Percentiles rank a stretch among this genome's conserved stretches.
These are phyloP conservation scores for Mesoclemmys tuberculata DNA, from an alignment of 2,113 vertebrate genomes.

Conservation along the genomic window DNA sequence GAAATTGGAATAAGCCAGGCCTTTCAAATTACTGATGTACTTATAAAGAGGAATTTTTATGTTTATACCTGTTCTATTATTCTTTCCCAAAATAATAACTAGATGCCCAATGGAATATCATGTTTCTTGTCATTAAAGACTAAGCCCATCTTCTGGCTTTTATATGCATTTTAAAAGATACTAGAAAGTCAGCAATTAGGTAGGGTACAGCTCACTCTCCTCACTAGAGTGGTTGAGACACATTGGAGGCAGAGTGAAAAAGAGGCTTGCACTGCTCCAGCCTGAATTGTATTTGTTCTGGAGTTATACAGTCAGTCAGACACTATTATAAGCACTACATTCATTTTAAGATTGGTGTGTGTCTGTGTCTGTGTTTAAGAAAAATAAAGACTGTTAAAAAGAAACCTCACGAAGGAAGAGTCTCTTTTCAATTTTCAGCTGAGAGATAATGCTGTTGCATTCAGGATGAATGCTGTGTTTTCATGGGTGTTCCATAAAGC, in stretches of 20 bases:
- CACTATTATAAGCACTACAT: background rate
- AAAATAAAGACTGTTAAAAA: constrained; percentile 32
- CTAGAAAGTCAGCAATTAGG: background rate
- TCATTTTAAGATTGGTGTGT: background rate
- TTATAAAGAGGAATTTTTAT: background rate
- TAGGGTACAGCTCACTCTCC: background rate
- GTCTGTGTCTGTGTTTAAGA: background rate
- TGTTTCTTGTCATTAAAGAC: background rate
- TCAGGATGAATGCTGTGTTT: constrained; percentile 50
- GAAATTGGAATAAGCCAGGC: background rate
- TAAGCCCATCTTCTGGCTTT: background rate
- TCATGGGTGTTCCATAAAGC: constrained; percentile 38
- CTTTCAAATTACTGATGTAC: constrained; percentile 25
- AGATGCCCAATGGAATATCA: background rate
- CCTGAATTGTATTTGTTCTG: background rate
- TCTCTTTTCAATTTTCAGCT: constrained; percentile 51
- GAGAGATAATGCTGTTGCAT: constrained; percentile 52
- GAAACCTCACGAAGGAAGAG: background rate
- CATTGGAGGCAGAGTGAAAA: background rate
- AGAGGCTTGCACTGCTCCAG: background rate
- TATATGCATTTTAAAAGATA: background rate
- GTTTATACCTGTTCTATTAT: background rate
- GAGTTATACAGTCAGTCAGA: background rate
- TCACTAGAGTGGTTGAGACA: background rate
- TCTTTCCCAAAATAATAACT: background rate